Base-by-base conservation (phyloP, 1,140 invertebrate species). In the Drosophila tsacasi region DNA sequence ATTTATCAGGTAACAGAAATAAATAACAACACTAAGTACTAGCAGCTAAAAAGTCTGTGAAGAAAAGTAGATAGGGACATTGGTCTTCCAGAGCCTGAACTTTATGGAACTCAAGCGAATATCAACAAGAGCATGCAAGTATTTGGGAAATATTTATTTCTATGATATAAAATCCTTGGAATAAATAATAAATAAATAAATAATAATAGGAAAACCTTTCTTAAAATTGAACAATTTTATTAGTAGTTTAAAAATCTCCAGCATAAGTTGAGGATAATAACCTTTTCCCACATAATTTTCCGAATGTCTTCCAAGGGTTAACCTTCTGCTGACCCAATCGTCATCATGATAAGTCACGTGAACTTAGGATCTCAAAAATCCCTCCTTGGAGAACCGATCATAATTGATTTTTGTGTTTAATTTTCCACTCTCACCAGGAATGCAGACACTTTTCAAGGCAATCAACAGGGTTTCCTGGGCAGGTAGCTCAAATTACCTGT, bases 401-500 rank as follows among this genome's bases (percentile, higher is more conserved):
- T 66, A 63, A 66, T 66, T n/a, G 63, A 44, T 63, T 23, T 66
- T 32, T 25, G 39, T 46, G n/a, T 44, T 68, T 50, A 49, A 67
- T 52, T 67, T 50, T 50, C 21, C 63, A 35, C 47, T 67, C 66
- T 25, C 37, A 15, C 21, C 17, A 23, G 62, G 65, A 21, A 47
- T 37, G 2, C 1, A 10, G 17, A 32, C 55, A 47, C 55, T 37
- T 25, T 17, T 5, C n/a, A 15, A 5, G 32, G 52, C 19, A 37
- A 55, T 55, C 35, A 39, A 17, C 15, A 32, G 8, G 30, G 30
- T 67, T 69, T 71, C 63, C 67, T 71, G 37, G 27, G 9, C 63
- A 69, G 63, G 67, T 71, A 71, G 63, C 63, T 71, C 30, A 10
- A 71, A 54, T 68, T 71, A 67, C 67, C 63, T 69, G 61, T 19